phyloP scores from a whole-genome alignment of 30 jellyfish, hydroid and myxozoan species.

The Nemopilema nomurai region DNA sequence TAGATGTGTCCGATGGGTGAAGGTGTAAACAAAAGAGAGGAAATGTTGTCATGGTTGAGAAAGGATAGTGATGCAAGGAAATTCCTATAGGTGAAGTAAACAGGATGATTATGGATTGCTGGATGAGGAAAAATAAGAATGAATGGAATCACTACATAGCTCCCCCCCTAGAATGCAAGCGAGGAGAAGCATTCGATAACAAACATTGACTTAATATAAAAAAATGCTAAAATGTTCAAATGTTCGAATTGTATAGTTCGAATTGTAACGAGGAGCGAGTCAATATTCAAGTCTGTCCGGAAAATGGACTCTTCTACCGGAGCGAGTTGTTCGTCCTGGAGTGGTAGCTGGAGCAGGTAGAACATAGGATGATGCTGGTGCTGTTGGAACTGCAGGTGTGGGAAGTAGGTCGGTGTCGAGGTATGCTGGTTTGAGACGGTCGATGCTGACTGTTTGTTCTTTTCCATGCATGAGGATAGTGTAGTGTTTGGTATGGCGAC shows the following conservation, averaged over 20 bases:
- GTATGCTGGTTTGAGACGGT: slow-evolving; percentile 67
- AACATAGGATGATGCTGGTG: slow-evolving; percentile 3
- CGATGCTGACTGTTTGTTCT: too few species aligned
- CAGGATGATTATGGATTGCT: too few species aligned
- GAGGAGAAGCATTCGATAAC: neutral
- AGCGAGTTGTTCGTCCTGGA: slow-evolving; percentile 33
- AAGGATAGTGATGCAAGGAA: too few species aligned
- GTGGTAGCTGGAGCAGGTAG: neutral
- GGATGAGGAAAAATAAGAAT: too few species aligned
- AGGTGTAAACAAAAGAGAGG: too few species aligned
- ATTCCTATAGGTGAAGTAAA: too few species aligned
- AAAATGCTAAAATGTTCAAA: neutral
- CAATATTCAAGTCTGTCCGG: slow-evolving; percentile 29
- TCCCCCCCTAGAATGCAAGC: neutral
- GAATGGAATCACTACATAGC: too few species aligned
- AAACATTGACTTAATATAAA: neutral
- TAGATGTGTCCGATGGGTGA: too few species aligned
- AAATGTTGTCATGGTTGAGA: too few species aligned
- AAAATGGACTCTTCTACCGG: slow-evolving; percentile 40
- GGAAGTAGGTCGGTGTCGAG: slow-evolving; percentile 33
- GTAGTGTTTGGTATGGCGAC: slow-evolving; percentile 21
- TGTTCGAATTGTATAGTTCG: neutral
- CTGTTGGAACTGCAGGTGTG: slow-evolving; percentile 9
- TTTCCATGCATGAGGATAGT: slow-evolving; percentile 11
- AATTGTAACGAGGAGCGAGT: neutral